Conservation (phyloP, 2,888 invertebrate species). For the Drosophila seclusa region DNA sequence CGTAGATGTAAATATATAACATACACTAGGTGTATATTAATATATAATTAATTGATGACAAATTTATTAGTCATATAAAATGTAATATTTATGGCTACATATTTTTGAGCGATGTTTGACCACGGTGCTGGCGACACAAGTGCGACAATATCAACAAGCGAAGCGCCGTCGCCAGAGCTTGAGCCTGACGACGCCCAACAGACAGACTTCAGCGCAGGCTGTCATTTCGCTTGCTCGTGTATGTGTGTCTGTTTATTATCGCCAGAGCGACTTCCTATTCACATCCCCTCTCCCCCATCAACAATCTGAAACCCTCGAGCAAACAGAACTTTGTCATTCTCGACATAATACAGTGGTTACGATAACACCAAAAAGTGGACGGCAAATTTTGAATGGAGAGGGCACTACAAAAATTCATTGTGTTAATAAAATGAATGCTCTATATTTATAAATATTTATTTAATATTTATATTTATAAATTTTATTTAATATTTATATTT, state of each 20-base stretch:
- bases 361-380: background rate
- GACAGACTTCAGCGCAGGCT: slow-evolving; percentile 75
- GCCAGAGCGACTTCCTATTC: slow-evolving; percentile 42
- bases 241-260: slow-evolving; percentile 78
- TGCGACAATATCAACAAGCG: slow-evolving; percentile 76
- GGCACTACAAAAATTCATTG: background rate
- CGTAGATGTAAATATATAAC: background rate
- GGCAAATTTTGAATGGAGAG: background rate
- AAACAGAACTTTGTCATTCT: slow-evolving; percentile 57
- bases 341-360: slow-evolving; percentile 33
- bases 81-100: background rate
- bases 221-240: slow-evolving; percentile 56
- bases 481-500: background rate
- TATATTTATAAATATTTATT: background rate
- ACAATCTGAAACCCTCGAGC: slow-evolving; percentile 31
- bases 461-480: no score
- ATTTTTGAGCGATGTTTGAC: background rate
- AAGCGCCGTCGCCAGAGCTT: slow-evolving; percentile 52
- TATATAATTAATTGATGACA: background rate
- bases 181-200: slow-evolving; percentile 66
- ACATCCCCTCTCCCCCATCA: slow-evolving; percentile 2
- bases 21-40: background rate
- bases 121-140: slow-evolving; percentile 59
- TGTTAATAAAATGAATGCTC: background rate
- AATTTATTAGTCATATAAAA: background rate